A percentile compares a stretch with the other conserved stretches of the same genome.
phyloP scores from a whole-genome alignment of 92 coral and sea anemone species.

The Porites evermanni region DNA sequence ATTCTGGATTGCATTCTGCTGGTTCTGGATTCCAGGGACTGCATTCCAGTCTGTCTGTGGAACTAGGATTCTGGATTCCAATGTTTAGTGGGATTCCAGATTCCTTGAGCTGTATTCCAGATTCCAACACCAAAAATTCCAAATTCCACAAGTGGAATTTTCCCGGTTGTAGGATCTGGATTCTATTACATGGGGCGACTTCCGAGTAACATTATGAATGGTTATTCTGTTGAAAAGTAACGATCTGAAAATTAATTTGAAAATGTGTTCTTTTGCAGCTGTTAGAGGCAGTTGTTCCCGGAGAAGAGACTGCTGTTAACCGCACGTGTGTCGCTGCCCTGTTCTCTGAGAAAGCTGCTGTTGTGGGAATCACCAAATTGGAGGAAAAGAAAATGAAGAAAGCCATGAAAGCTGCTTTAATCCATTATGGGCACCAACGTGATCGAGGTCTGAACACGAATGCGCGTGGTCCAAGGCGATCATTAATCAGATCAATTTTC shows the following conservation, averaged over 20 bases:
- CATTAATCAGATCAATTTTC: conserved; percentile 6
- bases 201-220: too few relatives aligned
- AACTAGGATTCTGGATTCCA: too few relatives aligned
- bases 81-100: too few relatives aligned
- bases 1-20: too few relatives aligned
- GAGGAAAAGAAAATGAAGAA: conserved; percentile 6
- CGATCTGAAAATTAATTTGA: neutral
- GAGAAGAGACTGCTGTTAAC: conserved; percentile 36
- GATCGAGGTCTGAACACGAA: conserved; percentile 25
- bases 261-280: neutral
- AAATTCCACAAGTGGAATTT: too few relatives aligned
- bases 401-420: neutral
- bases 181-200: too few relatives aligned
- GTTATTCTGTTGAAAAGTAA: neutral
- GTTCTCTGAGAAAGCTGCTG: conserved; percentile 37
- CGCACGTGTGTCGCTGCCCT: conserved; percentile 37
- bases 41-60: too few relatives aligned
- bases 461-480: conserved; percentile 23
- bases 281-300: conserved; percentile 37
- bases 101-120: too few relatives aligned
- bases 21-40: too few relatives aligned
- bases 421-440: conserved; percentile 33
- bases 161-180: too few relatives aligned
- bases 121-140: too few relatives aligned
- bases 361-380: neutral